phyloP scores from a whole-genome alignment of 2,113 vertebrate species.

The Asarcornis scutulata region DNA sequence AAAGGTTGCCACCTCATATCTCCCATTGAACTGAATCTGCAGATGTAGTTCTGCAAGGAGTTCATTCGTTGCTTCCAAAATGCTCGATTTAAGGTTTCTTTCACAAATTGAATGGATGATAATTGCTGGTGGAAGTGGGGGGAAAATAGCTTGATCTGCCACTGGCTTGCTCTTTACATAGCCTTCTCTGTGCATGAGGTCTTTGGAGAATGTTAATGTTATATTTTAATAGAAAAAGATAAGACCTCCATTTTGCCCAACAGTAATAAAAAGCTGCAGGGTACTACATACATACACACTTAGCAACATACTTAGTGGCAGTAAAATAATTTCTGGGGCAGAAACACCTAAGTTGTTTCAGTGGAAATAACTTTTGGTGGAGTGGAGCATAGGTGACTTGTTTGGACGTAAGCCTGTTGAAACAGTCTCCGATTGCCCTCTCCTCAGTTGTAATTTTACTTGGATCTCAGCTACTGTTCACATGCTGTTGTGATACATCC shows the following conservation, averaged over 20 bases:
- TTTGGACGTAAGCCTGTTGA: background rate
- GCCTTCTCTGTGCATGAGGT: background rate
- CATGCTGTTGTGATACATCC: background rate
- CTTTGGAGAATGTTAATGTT: background rate
- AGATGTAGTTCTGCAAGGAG: background rate
- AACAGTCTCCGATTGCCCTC: background rate
- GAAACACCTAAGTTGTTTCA: background rate
- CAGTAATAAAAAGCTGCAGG: background rate
- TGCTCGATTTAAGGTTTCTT: background rate
- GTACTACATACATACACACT: background rate
- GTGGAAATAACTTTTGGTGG: background rate
- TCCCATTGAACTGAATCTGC: background rate
- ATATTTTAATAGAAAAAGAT: background rate
- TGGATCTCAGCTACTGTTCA: background rate
- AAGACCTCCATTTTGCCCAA: background rate
- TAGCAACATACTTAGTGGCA: background rate
- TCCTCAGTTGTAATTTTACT: background rate
- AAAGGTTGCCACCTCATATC: background rate
- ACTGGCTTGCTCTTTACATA: background rate
- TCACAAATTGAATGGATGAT: background rate
- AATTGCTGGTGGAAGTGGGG: background rate
- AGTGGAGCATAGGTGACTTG: background rate
- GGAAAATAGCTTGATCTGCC: background rate
- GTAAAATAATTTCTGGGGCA: background rate
- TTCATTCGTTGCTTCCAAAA: background rate